phyloP scores from a whole-genome alignment of 23 tunicate species.

The Ascidia mentula region DNA sequence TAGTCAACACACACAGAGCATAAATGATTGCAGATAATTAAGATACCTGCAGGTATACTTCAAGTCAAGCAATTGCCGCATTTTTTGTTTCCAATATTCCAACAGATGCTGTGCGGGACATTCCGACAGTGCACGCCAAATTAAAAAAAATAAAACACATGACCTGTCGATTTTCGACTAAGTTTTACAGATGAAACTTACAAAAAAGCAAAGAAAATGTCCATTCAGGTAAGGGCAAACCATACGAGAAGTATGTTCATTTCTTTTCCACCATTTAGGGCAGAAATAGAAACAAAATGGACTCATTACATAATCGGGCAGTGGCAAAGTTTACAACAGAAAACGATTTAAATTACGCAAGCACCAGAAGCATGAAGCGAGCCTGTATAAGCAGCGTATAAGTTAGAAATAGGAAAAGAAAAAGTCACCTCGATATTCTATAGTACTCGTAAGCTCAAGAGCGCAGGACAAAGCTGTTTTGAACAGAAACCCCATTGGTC shows the following conservation, averaged over 20 bases:
- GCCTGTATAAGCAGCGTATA: not conserved
- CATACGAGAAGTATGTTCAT: not conserved
- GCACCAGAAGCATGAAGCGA: slow-evolving; percentile 5
- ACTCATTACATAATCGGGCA: slow-evolving; percentile 2
- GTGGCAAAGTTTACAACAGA: not conserved
- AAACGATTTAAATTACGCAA: not conserved
- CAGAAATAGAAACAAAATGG: not conserved
- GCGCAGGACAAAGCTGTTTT: not conserved
- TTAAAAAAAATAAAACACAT: not conserved
- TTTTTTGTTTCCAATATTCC: not conserved
- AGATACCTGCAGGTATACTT: not conserved
- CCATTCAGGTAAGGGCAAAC: not conserved
- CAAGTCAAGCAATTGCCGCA: too few species aligned
- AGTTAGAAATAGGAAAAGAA: too few species aligned
- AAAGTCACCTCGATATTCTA: not conserved
- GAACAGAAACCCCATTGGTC: not conserved
- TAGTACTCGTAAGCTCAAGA: not conserved
- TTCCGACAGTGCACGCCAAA: not conserved
- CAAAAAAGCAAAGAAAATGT: not conserved
- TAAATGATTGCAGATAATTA: not conserved
- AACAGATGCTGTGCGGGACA: not conserved
- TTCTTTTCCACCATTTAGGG: not conserved
- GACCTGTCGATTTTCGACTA: not conserved
- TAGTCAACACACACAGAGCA: not conserved
- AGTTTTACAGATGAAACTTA: not conserved